These are phyloP conservation scores for Rapana venosa DNA, from an alignment of 2,888 invertebrate genomes.

Conservation along the genomic window DNA sequence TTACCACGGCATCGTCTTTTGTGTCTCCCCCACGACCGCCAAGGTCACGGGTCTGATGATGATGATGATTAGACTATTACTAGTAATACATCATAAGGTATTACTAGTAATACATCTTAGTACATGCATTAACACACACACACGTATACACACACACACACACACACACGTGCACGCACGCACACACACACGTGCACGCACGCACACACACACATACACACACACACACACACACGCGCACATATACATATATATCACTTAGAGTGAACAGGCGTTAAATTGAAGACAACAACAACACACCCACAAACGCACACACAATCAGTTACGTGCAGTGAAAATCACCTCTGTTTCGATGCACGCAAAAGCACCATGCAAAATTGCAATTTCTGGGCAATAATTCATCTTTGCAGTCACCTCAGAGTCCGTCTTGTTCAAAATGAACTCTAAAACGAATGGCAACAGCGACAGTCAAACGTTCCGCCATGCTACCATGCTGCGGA, in stretches of 20 bases:
- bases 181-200: neutral
- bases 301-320: neutral
- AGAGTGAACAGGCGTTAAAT: no score
- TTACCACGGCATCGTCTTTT: no score
- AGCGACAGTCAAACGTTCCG: neutral
- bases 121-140: neutral
- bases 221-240: slow-evolving; percentile 10
- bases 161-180: slow-evolving; percentile 11
- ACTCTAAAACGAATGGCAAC: neutral
- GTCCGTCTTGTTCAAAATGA: neutral
- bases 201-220: neutral
- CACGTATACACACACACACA: slow-evolving; percentile 24
- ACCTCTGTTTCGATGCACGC: slow-evolving; percentile 22
- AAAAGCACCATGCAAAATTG: slow-evolving; percentile 35
- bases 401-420: neutral
- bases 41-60: no score
- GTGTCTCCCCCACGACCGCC: no score
- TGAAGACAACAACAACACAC: no score
- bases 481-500: slow-evolving; percentile 17
- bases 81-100: no score
- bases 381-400: slow-evolving; percentile 42
- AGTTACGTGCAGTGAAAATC: neutral
- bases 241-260: neutral
- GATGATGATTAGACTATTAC: no score
- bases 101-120: no score